Evolutionary conservation across 2,888 invertebrate genomes (phyloP).

Genomic region (Drosophila glabriapex): DNA sequence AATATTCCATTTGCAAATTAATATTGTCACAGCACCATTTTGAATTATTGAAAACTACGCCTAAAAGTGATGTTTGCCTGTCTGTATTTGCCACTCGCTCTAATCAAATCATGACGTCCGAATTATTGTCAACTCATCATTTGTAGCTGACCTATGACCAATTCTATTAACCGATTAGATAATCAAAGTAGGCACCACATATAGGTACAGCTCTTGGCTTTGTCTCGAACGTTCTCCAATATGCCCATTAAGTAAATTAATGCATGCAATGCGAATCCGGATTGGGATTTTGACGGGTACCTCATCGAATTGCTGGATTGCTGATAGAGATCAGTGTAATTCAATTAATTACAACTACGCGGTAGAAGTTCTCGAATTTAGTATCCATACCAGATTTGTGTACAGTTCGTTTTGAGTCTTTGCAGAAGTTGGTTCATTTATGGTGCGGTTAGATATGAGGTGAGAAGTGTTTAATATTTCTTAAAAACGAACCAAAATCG

Average conservation of each 20-base stretch:
- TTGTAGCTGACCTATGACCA: neutral
- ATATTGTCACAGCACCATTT: neutral
- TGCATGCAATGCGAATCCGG: constrained; percentile 19
- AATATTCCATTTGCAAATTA: neutral
- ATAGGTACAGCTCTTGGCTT: neutral
- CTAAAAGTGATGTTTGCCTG: neutral
- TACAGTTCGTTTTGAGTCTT: constrained; percentile 20
- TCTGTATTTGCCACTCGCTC: constrained; percentile 43
- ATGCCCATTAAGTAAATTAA: constrained; percentile 59
- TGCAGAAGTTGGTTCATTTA: constrained; percentile 20
- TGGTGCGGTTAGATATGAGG: constrained; percentile 41
- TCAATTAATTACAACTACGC: constrained; percentile 39
- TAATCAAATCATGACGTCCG: constrained; percentile 47
- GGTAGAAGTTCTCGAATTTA: neutral
- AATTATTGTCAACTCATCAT: constrained; percentile 56
- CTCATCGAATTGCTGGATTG: constrained; percentile 13
- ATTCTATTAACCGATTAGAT: constrained; percentile 7
- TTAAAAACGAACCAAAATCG: neutral
- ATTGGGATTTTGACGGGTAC: constrained; percentile 3
- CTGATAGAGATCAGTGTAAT: constrained; percentile 49
- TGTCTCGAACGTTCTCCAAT: constrained; percentile 1
- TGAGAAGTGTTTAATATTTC: constrained; percentile 12
- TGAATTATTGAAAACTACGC: constrained; percentile 14
- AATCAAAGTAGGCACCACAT: constrained; percentile 37
- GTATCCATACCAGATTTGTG: constrained; percentile 1